Conservation (phyloP, 2,888 invertebrate species). For the Nowickia ferox region DNA sequence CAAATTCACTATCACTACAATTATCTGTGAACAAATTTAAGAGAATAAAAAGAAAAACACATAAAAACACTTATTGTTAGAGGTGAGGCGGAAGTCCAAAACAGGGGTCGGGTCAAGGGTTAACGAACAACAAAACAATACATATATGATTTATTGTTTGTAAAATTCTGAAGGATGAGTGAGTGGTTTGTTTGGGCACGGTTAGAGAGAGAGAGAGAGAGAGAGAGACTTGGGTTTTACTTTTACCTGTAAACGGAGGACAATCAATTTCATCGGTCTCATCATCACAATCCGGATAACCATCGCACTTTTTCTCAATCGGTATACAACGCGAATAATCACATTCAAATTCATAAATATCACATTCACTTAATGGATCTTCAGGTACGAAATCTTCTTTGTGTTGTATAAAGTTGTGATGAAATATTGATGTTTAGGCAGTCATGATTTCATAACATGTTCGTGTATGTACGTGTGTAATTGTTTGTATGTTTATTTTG, state of each 20-base stretch:
- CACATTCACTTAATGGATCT: conserved; percentile 79
- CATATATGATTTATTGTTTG: conserved; percentile 31
- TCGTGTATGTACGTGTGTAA: not conserved
- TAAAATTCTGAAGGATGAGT: not conserved
- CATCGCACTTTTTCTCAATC: conserved; percentile 86
- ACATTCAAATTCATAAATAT: conserved; percentile 82
- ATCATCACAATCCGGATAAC: conserved; percentile 86
- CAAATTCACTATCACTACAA: conserved; percentile 84
- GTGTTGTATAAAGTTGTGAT: conserved; percentile 28
- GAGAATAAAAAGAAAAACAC: conserved; percentile 16
- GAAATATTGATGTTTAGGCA: conserved; percentile 19
- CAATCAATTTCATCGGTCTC: conserved; percentile 85
- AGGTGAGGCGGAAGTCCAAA: not conserved
- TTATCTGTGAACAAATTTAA: conserved; percentile 77
- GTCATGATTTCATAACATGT: conserved; percentile 5
- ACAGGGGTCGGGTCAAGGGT: not conserved
- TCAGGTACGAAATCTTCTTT: conserved; percentile 77
- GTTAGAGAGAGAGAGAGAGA: not conserved
- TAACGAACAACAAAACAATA: not conserved
- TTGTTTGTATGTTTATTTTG: conserved; percentile 1
- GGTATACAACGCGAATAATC: conserved; percentile 82
- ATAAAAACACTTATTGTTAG: conserved; percentile 28
- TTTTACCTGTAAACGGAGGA: conserved; percentile 81
- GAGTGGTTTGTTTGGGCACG: not conserved
- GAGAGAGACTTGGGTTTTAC: not conserved